A percentile compares a stretch with the other conserved stretches of the same genome.
phyloP scores from a whole-genome alignment of 2,113 vertebrate species.

The Notiomystis cincta region DNA sequence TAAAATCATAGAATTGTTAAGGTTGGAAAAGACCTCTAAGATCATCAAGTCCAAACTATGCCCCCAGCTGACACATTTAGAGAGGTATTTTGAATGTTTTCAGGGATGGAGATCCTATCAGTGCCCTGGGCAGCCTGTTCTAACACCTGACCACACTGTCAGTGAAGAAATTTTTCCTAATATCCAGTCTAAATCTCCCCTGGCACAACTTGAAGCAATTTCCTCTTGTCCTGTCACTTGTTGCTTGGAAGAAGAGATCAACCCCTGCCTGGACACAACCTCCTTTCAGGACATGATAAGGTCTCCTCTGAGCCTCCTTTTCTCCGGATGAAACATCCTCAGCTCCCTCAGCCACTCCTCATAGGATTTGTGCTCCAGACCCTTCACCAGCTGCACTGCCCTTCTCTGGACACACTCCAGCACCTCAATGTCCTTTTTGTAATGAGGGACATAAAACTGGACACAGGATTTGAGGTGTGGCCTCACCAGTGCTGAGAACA shows the following conservation, averaged over 20 bases:
- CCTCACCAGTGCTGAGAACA: not conserved
- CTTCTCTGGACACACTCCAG: not conserved
- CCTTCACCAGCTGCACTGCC: fast-evolving
- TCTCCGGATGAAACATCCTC: not conserved
- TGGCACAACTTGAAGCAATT: not conserved
- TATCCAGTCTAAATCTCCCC: not conserved
- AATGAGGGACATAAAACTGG: not conserved
- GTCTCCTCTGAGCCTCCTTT: not conserved
- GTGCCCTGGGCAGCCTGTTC: not conserved
- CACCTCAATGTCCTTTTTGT: not conserved
- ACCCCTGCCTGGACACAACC: not conserved
- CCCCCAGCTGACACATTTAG: not conserved
- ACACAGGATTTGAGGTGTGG: not conserved
- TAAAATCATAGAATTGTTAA: not conserved
- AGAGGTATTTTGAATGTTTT: not conserved
- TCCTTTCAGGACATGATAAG: not conserved
- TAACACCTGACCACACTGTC: not conserved
- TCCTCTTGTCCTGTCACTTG: not conserved
- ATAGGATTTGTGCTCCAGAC: not conserved
- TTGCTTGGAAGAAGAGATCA: not conserved
- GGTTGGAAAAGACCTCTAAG: not conserved
- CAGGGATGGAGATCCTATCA: not conserved
- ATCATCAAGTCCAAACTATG: not conserved
- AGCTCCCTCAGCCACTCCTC: not conserved
- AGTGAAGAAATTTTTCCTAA: not conserved